These are phyloP conservation scores for Allacma fusca DNA, from an alignment of 2,888 invertebrate species.

Conservation along the genomic window DNA sequence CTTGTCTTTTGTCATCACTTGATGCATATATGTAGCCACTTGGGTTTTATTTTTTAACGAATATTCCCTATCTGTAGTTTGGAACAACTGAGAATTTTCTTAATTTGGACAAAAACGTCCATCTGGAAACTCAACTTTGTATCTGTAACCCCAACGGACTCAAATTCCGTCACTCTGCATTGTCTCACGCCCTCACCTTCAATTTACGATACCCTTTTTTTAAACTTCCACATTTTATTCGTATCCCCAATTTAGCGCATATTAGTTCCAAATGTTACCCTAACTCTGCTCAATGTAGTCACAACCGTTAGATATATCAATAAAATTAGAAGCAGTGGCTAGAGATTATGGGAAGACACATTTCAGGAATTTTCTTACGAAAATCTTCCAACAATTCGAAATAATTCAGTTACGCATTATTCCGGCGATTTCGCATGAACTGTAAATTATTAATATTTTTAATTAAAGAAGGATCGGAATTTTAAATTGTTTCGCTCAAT, in stretches of 20 bases:
- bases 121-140: conserved; percentile 5
- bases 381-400: too few species aligned
- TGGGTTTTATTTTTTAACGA: conserved; percentile 14
- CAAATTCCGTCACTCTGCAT: not conserved
- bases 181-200: conserved; percentile 16
- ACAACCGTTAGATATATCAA: too few species aligned
- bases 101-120: conserved; percentile 18
- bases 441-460: too few species aligned
- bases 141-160: not conserved
- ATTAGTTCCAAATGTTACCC: too few species aligned
- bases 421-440: too few species aligned
- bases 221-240: not conserved
- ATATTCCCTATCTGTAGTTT: not conserved
- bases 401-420: too few species aligned
- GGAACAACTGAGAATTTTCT: conserved; percentile 7
- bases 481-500: too few species aligned
- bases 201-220: not conserved
- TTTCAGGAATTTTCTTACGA: too few species aligned
- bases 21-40: not conserved
- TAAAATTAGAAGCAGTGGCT: too few species aligned
- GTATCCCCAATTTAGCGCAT: not conserved
- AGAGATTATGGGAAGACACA: too few species aligned
- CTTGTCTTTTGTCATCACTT: conserved; percentile 35
- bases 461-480: too few species aligned
- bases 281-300: too few species aligned